Evolutionary conservation across 2,888 invertebrate species (phyloP), one percentile per base, ranked within the genome.

Genomic region (Bugula neritina): DNA sequence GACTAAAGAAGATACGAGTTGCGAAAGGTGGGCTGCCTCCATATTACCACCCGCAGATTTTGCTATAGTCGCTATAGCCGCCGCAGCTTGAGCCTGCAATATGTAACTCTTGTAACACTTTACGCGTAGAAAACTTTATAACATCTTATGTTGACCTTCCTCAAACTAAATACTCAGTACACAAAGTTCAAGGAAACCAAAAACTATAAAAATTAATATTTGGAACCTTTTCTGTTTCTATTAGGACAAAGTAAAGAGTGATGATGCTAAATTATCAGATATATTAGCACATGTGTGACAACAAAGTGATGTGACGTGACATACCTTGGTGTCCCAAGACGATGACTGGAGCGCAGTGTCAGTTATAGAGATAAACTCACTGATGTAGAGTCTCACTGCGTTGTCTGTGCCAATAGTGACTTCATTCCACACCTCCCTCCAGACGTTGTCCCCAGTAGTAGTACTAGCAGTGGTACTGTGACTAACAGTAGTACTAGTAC

Each of bases 241-340:
- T n/a, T n/a, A n/a, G n/a, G n/a, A n/a, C n/a, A n/a, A n/a, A n/a
- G n/a, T n/a, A n/a, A n/a, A n/a, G n/a, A n/a, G n/a, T n/a, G n/a
- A n/a, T n/a, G n/a, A n/a, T n/a, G n/a, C n/a, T n/a, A n/a, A n/a
- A n/a, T n/a, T n/a, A n/a, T n/a, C n/a, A n/a, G n/a, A n/a, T n/a
- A n/a, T n/a, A n/a, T n/a, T n/a, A n/a, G n/a, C n/a, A n/a, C n/a
- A n/a, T n/a, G n/a, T n/a, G n/a, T n/a, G n/a, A n/a, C n/a, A n/a
- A n/a, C n/a, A n/a, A n/a, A n/a, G n/a, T n/a, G n/a, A n/a, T n/a
- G n/a, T n/a, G n/a, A n/a, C n/a, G n/a, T n/a, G n/a, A n/a, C n/a
- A n/a, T 63, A 63, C 63, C 63, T 94, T 94, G 78, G 90, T 90
- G 17, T 89, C 89, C 94, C 94, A 95, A 54, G 91, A 92, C 72